Percentiles rank a stretch among this genome's conserved stretches.
Evolutionary conservation across 2,888 invertebrate genomes (phyloP).

Genomic region (Lamproptera curius): DNA sequence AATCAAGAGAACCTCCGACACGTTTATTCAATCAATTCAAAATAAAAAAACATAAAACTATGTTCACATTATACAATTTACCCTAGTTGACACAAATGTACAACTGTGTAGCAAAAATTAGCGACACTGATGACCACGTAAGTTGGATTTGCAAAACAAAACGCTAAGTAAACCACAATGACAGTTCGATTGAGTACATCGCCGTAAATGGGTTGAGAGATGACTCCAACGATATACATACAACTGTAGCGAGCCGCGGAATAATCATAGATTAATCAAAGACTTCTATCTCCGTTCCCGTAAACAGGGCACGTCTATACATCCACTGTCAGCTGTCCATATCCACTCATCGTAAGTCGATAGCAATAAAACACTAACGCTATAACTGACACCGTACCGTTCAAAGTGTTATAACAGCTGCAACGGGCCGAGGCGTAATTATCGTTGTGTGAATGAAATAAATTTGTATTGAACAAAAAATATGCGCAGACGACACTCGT

Average conservation of each 20-base stretch:
- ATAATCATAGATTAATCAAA: not conserved
- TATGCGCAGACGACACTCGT: not conserved
- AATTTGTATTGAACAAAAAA: conserved; percentile 11
- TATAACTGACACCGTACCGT: conserved; percentile 40
- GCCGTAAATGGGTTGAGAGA: not conserved
- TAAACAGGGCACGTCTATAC: conserved; percentile 26
- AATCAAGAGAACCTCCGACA: no score
- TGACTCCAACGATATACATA: not conserved
- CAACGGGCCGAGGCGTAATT: conserved; percentile 19
- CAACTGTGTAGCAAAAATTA: no score
- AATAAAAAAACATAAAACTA: no score
- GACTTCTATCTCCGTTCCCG: conserved; percentile 10
- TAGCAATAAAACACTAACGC: conserved; percentile 44
- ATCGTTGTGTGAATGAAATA: conserved; percentile 17
- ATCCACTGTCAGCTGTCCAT: conserved; percentile 43
- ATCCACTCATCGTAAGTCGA: conserved; percentile 54
- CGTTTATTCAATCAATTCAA: no score
- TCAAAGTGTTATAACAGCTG: conserved; percentile 26
- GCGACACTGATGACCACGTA: no score
- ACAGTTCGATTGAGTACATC: not conserved
- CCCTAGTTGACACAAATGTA: no score
- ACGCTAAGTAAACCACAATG: no score
- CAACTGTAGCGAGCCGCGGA: not conserved
- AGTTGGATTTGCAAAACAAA: no score
- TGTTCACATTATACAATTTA: no score